A percentile compares a stretch with the other conserved stretches of the same genome.
Conservation (phyloP, 2,113 vertebrate genomes). For the Spea bombifrons region DNA sequence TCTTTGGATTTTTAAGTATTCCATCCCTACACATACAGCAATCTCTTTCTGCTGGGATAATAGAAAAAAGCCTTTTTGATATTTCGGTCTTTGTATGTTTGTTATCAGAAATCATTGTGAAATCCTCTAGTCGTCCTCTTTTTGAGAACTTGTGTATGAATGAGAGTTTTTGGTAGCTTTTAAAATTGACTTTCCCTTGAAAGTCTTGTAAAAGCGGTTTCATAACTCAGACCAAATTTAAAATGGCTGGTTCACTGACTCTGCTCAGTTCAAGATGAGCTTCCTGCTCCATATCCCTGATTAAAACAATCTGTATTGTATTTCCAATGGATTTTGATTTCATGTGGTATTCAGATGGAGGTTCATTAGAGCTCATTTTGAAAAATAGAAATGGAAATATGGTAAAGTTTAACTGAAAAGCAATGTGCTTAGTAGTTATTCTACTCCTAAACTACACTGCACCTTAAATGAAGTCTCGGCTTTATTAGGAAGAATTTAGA, state of each 20-base stretch:
- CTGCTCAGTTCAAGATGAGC: constrained; percentile 12
- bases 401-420: background rate
- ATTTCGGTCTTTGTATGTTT: background rate
- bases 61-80: constrained; percentile 13
- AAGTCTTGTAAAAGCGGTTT: constrained; percentile 23
- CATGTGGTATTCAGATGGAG: background rate
- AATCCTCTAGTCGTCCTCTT: background rate
- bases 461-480: constrained; percentile 17
- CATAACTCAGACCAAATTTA: constrained; percentile 27
- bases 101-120: constrained; percentile 8
- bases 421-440: background rate
- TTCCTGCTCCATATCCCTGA: constrained; percentile 3
- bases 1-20: too few species aligned
- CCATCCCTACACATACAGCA: background rate
- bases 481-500: constrained; percentile 17
- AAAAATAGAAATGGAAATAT: background rate
- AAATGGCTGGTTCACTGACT: constrained; percentile 25
- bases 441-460: constrained; percentile 18
- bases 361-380: constrained; percentile 14
- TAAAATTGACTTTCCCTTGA: constrained; percentile 27
- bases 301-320: constrained; percentile 11
- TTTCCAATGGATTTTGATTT: background rate
- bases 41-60: background rate
- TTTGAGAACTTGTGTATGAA: constrained; percentile 7
- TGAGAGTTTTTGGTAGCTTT: constrained; percentile 16